phyloP scores from a whole-genome alignment of 2,797 vertebrate genomes.

The Mormyrops boulengeri region DNA sequence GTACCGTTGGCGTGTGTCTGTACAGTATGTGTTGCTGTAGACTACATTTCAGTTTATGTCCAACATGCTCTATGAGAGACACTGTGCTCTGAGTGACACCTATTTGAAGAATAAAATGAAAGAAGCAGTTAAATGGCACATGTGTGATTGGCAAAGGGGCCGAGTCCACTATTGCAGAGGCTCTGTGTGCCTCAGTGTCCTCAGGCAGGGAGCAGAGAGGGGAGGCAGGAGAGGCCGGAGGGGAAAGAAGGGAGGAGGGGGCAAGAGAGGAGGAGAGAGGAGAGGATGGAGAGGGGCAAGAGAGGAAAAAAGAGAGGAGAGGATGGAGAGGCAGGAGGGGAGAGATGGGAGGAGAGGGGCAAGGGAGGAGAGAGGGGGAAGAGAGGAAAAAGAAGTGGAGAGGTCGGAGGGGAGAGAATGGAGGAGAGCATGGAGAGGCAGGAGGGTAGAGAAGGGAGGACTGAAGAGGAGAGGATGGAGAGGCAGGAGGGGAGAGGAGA shows the following conservation, averaged over 20 bases:
- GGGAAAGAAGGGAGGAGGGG: neutral
- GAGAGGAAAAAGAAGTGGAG: neutral
- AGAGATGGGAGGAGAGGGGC: neutral
- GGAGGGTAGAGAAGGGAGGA: too few relatives aligned
- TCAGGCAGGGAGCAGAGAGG: neutral
- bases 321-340: neutral
- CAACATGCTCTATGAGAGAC: neutral
- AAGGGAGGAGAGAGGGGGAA: neutral
- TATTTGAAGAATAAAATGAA: neutral
- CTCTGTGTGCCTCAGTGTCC: neutral
- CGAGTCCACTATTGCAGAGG: neutral
- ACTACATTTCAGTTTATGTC: neutral
- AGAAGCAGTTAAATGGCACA: neutral
- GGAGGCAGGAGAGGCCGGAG: neutral
- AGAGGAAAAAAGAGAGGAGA: neutral
- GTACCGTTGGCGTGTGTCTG: neutral
- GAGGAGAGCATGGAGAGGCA: too few relatives aligned
- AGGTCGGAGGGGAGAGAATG: too few relatives aligned
- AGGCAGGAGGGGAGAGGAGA: neutral
- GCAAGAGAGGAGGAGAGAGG: neutral
- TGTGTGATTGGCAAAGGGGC: neutral
- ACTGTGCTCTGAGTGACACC: neutral
- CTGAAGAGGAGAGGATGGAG: too few relatives aligned
- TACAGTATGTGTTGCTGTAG: neutral
- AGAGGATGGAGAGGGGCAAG: neutral